phyloP scores from a whole-genome alignment of 2,888 invertebrate species.

The Doris montereyensis region DNA sequence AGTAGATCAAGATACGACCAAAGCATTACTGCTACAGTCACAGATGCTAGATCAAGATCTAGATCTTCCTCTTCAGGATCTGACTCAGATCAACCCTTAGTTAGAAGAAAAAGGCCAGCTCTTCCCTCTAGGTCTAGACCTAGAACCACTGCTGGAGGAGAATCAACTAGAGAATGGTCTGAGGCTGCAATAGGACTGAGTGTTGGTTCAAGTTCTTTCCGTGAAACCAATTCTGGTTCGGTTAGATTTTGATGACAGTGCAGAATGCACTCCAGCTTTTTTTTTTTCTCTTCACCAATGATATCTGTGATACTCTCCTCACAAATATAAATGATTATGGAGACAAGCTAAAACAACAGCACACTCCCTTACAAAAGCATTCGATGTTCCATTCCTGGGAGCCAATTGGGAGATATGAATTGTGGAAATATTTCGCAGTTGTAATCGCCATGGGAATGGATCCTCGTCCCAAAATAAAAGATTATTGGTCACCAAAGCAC shows the following conservation, averaged over 20 bases:
- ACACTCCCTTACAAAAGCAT: not conserved
- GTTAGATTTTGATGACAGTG: too few relatives aligned
- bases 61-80: not conserved
- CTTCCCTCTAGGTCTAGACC: not conserved
- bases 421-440: too few relatives aligned
- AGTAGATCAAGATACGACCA: too few relatives aligned
- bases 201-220: too few relatives aligned
- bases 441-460: slow-evolving; percentile 3
- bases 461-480: not conserved
- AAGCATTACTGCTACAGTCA: too few relatives aligned
- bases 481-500: not conserved
- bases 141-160: too few relatives aligned
- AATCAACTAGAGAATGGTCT: too few relatives aligned
- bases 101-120: not conserved
- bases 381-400: not conserved
- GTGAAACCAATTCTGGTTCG: too few relatives aligned
- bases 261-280: too few relatives aligned
- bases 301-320: not conserved
- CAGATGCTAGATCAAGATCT: not conserved
- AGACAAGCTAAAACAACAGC: not conserved
- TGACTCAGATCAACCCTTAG: not conserved
- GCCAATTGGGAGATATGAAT: too few relatives aligned
- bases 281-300: too few relatives aligned
- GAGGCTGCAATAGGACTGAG: too few relatives aligned
- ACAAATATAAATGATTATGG: not conserved